Conservation (phyloP, 1,140 invertebrate species). For the Planococcus citri region DNA sequence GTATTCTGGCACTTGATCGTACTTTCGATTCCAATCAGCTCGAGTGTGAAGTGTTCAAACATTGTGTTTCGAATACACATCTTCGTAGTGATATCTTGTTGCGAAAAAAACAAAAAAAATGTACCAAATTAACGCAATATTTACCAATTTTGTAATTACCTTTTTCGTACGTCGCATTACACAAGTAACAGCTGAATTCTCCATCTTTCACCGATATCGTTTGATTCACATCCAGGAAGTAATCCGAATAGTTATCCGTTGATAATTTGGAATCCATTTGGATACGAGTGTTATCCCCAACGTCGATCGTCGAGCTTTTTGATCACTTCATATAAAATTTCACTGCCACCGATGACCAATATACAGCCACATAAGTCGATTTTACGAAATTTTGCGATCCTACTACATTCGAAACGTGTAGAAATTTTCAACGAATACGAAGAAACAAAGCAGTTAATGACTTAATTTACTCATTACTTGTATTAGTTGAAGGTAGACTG, state of each 20-base stretch:
- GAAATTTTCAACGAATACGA: not conserved
- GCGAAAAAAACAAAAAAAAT: not conserved
- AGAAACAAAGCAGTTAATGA: not conserved
- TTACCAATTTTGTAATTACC: not conserved
- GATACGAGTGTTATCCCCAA: not conserved
- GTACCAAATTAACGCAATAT: not conserved
- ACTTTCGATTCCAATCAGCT: no score
- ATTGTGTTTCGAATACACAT: no score
- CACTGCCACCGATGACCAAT: not conserved
- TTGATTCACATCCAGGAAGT: constrained; percentile 7
- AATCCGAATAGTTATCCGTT: not conserved
- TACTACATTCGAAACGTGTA: no score
- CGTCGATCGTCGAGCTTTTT: not conserved
- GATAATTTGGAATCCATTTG: constrained; percentile 4
- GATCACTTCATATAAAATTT: not conserved
- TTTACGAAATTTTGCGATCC: no score
- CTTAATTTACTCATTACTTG: not conserved
- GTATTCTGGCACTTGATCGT: not conserved
- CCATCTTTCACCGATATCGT: not conserved
- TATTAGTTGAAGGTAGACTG: not conserved
- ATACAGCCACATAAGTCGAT: no score
- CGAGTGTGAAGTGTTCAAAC: no score
- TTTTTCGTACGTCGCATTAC: constrained; percentile 13
- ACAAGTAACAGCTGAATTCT: constrained; percentile 6
- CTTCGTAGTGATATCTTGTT: no score